phyloP scores from a whole-genome alignment of 2,113 vertebrate genomes.

The Scartelaos histophorus region DNA sequence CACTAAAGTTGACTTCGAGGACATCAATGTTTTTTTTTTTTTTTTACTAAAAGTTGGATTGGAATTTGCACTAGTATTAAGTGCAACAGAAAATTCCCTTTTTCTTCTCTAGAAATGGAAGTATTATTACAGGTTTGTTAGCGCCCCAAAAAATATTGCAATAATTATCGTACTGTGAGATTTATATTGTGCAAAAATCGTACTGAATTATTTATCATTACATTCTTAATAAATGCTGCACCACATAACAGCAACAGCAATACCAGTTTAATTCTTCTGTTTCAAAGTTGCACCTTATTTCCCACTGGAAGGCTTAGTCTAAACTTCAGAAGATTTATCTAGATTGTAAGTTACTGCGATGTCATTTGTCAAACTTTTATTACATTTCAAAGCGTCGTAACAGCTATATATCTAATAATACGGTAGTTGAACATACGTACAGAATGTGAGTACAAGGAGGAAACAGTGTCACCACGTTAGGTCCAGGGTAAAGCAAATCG shows the following conservation, averaged over 20 bases:
- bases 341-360: background rate
- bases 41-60: too few species aligned
- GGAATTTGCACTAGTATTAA: background rate
- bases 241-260: too few species aligned
- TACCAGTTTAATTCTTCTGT: background rate
- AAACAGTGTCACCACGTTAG: slow-evolving; percentile 60
- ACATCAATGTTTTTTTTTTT: too few species aligned
- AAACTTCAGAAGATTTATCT: background rate
- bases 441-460: slow-evolving; percentile 41
- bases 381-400: background rate
- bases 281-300: background rate
- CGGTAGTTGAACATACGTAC: slow-evolving; percentile 17
- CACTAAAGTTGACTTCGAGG: too few species aligned
- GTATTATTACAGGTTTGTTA: too few species aligned
- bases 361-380: background rate
- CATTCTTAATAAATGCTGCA: too few species aligned
- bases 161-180: too few species aligned
- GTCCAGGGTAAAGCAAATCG: slow-evolving; percentile 26
- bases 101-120: too few species aligned
- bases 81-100: background rate
- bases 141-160: too few species aligned
- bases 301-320: background rate
- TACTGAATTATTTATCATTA: too few species aligned
- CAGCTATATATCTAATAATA: background rate
- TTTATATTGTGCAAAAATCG: too few species aligned